A percentile compares a stretch with the other conserved stretches of the same genome.
phyloP scores from a whole-genome alignment of 2,888 invertebrate genomes.

The Unio pictorum region DNA sequence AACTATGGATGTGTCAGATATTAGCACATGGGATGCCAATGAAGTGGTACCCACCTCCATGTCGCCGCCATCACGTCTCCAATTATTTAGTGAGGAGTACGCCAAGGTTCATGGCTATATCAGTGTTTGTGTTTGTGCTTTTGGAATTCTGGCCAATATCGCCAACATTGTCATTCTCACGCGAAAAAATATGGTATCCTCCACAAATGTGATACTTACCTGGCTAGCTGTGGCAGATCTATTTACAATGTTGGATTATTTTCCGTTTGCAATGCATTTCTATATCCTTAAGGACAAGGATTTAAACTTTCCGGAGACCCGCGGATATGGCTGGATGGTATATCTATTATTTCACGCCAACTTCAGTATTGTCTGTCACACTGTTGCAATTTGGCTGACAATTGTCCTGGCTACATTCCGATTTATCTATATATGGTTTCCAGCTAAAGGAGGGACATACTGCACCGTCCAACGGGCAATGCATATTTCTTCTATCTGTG shows the following conservation, averaged over 20 bases:
- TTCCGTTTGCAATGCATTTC: slow-evolving; percentile 87
- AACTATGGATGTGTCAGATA: no score
- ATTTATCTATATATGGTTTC: slow-evolving; percentile 81
- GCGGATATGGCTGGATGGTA: slow-evolving; percentile 70
- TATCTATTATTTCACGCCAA: slow-evolving; percentile 84
- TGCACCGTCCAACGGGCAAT: slow-evolving; percentile 85
- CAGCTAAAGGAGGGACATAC: slow-evolving; percentile 85
- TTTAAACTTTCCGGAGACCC: slow-evolving; percentile 52
- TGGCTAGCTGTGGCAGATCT: slow-evolving; percentile 88
- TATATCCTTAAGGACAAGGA: slow-evolving; percentile 62
- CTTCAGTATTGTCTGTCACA: slow-evolving; percentile 89
- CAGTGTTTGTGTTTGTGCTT: slow-evolving; percentile 87
- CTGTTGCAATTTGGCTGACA: slow-evolving; percentile 93
- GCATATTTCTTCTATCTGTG: slow-evolving; percentile 87
- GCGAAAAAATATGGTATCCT: slow-evolving; percentile 88
- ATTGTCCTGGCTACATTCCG: slow-evolving; percentile 94
- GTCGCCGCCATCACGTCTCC: no score
- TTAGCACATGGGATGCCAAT: no score
- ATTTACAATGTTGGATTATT: slow-evolving; percentile 90
- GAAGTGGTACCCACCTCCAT: no score
- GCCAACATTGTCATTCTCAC: slow-evolving; percentile 93
- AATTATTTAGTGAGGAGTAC: slow-evolving; percentile 48
- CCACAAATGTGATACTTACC: slow-evolving; percentile 92
- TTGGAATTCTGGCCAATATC: slow-evolving; percentile 92
- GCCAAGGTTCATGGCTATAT: slow-evolving; percentile 84